A percentile compares a stretch with the other conserved stretches of the same genome.
phyloP scores from a whole-genome alignment of 2,113 vertebrate genomes.

The Promerops cafer region DNA sequence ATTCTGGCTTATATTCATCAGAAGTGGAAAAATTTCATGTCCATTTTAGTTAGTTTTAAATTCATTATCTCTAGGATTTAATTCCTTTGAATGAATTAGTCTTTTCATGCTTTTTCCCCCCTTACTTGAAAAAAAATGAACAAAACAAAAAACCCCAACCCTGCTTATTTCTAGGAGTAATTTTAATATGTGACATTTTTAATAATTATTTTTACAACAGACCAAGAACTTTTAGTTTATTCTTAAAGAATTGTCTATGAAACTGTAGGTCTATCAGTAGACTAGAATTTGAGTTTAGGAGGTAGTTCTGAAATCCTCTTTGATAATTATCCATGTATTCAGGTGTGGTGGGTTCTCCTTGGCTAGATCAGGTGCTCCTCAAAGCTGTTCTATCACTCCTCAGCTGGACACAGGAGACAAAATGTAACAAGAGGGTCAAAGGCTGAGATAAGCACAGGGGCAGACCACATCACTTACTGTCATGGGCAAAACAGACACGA shows the following conservation, averaged over 20 bases:
- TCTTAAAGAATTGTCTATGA: background rate
- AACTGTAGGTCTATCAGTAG: background rate
- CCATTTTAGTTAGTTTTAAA: background rate
- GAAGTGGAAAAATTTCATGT: background rate
- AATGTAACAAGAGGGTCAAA: background rate
- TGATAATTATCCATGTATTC: background rate
- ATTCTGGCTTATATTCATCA: background rate
- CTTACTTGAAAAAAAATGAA: background rate
- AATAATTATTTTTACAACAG: background rate
- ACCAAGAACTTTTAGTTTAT: background rate
- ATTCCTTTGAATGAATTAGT: background rate
- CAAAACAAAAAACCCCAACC: background rate
- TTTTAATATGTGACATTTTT: background rate
- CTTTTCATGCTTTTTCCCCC: background rate
- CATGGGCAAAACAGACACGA: accelerated
- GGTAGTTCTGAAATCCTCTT: background rate
- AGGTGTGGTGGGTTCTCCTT: background rate
- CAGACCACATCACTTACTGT: background rate
- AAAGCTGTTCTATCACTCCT: background rate
- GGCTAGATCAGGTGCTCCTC: background rate
- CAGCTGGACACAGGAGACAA: background rate
- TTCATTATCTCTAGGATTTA: background rate
- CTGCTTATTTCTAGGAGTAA: background rate
- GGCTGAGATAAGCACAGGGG: background rate
- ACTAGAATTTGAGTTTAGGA: background rate